Evolutionary conservation across 2,888 invertebrate species (phyloP).

Genomic region (Drosophila mayaguana): DNA sequence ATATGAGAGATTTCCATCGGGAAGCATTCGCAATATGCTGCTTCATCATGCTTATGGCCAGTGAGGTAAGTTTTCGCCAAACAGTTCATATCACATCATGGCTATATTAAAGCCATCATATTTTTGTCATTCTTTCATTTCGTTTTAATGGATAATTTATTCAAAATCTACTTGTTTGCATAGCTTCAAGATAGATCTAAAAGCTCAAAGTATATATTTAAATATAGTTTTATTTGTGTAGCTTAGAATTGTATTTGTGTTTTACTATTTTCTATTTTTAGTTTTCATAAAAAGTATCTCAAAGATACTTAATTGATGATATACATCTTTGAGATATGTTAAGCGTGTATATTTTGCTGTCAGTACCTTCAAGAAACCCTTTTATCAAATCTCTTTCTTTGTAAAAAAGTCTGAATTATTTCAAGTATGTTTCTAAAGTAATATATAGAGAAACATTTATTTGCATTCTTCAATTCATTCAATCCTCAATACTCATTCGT

Average conservation of each 20-base stretch:
- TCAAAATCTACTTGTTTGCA: not conserved
- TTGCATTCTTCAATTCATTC: too few relatives aligned
- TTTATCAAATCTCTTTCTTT: too few relatives aligned
- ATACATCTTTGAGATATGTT: too few relatives aligned
- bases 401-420: too few relatives aligned
- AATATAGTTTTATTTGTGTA: not conserved
- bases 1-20: constrained; percentile 52
- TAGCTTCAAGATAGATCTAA: not conserved
- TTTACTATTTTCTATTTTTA: not conserved
- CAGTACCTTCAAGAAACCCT: too few relatives aligned
- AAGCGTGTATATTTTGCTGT: too few relatives aligned
- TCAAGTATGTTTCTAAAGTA: too few relatives aligned
- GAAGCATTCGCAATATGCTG: constrained; percentile 63
- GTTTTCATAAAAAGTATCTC: not conserved
- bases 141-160: not conserved
- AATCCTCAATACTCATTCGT: too few relatives aligned
- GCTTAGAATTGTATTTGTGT: not conserved
- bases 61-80: constrained; percentile 64
- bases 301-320: not conserved
- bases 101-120: not conserved
- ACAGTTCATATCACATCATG: constrained; percentile 7
- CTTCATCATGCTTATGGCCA: constrained; percentile 64
- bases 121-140: not conserved
- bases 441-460: too few relatives aligned
- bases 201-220: not conserved